Percentiles rank a stretch among this genome's conserved stretches.
Evolutionary conservation across 2,113 vertebrate genomes (phyloP).

Genomic region (Barnardius zonarius): DNA sequence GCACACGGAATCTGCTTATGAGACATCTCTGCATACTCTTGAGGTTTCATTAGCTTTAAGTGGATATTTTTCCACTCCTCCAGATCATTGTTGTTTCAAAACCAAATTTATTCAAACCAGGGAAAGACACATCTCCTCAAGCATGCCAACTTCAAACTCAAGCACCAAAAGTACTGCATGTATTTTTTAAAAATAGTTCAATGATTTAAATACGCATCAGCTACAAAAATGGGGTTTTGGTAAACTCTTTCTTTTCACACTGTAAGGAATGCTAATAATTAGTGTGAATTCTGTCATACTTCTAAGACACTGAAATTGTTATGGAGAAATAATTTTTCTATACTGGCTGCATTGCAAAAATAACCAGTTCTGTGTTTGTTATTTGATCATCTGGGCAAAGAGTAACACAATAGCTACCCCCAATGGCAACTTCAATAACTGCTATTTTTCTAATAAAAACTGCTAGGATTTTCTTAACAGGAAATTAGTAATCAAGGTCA

Average conservation of each 20-base stretch:
- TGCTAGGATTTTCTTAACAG: not conserved
- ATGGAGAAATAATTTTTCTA: not conserved
- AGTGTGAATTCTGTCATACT: constrained; percentile 7
- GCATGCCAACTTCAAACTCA: constrained; percentile 3
- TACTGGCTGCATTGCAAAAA: not conserved
- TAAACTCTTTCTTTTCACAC: not conserved
- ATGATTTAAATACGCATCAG: not conserved
- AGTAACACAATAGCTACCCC: constrained; percentile 63
- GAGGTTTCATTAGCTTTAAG: constrained; percentile 58
- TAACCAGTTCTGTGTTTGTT: not conserved
- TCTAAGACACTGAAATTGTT: not conserved
- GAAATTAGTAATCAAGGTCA: not conserved
- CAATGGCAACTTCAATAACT: constrained; percentile 37
- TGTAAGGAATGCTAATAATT: constrained; percentile 20
- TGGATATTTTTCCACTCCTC: constrained; percentile 49
- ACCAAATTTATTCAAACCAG: constrained; percentile 55
- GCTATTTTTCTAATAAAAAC: not conserved
- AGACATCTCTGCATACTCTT: constrained; percentile 54
- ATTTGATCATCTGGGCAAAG: not conserved
- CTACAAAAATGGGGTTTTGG: not conserved
- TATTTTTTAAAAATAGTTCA: not conserved
- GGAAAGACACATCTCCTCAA: constrained; percentile 16
- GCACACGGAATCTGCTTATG: constrained; percentile 47
- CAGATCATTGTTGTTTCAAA: constrained; percentile 60
- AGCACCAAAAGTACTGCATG: not conserved